These are phyloP conservation scores for Patiria miniata DNA, from an alignment of 35 echinoderm and acorn worm genomes.

Conservation along the genomic window DNA sequence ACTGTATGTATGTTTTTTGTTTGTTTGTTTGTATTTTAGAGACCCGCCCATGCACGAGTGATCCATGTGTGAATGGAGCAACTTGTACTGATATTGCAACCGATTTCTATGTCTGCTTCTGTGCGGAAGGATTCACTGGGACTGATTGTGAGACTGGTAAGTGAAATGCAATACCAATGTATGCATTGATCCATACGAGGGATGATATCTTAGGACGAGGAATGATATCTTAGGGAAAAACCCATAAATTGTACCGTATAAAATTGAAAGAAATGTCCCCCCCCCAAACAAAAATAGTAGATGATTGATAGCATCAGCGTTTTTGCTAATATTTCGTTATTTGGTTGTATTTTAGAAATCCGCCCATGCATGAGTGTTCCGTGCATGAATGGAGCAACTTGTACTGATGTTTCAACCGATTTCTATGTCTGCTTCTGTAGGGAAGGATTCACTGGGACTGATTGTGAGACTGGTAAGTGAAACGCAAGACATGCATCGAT, in stretches of 20 bases:
- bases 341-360: conserved; percentile 4
- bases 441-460: conserved; percentile 14
- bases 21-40: neutral
- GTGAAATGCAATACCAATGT: neutral
- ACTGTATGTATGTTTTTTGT: too few species aligned
- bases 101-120: conserved; percentile 27
- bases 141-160: conserved; percentile 7
- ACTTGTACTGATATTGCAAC: neutral
- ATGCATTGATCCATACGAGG: neutral
- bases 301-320: too few species aligned
- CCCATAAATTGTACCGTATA: too few species aligned
- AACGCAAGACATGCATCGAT: too few species aligned
- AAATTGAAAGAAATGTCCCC: too few species aligned
- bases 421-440: conserved; percentile 23
- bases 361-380: conserved; percentile 13
- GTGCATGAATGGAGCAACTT: conserved; percentile 39
- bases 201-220: too few species aligned
- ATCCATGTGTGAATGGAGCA: conserved; percentile 41
- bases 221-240: too few species aligned
- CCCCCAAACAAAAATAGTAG: too few species aligned
- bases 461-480: conserved; percentile 9
- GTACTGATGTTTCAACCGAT: neutral
- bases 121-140: conserved; percentile 16
- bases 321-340: too few species aligned
- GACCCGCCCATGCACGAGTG: neutral